These are phyloP conservation scores for Agrochola lota DNA, from an alignment of 2,888 invertebrate genomes.

Conservation along the genomic window DNA sequence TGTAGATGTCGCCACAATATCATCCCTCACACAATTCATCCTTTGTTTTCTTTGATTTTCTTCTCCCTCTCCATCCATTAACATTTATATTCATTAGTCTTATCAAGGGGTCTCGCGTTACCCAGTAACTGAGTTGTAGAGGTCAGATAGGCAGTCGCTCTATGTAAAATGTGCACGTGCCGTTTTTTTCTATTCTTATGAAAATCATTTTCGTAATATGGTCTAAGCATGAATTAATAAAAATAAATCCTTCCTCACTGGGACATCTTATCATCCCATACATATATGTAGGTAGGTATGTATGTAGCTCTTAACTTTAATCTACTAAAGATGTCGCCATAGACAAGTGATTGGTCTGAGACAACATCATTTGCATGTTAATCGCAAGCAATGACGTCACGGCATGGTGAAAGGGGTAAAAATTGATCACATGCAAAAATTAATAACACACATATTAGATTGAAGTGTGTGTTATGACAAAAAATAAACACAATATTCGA, in stretches of 20 bases:
- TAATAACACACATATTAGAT: not conserved
- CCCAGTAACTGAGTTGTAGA: no score
- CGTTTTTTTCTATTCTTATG: no score
- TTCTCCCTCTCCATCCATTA: no score
- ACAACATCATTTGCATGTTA: constrained; percentile 59
- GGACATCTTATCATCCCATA: not conserved
- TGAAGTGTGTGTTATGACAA: not conserved
- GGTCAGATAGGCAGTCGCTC: no score
- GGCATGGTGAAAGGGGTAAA: constrained; percentile 17
- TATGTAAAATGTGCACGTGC: no score
- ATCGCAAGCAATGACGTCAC: constrained; percentile 37
- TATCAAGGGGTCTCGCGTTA: no score
- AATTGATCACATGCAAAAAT: constrained; percentile 11
- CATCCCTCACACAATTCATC: no score
- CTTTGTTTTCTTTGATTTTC: no score
- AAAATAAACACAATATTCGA: constrained; percentile 2
- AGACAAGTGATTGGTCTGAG: constrained; percentile 51
- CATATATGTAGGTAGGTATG: not conserved
- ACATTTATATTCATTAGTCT: no score
- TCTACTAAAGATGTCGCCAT: constrained; percentile 35
- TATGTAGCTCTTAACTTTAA: constrained; percentile 21
- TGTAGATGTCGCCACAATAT: no score
- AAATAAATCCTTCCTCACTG: not conserved
- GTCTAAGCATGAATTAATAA: not conserved
- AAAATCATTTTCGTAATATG: no score